phyloP scores from a whole-genome alignment of 2,113 vertebrate species.

The Siniperca knerii region DNA sequence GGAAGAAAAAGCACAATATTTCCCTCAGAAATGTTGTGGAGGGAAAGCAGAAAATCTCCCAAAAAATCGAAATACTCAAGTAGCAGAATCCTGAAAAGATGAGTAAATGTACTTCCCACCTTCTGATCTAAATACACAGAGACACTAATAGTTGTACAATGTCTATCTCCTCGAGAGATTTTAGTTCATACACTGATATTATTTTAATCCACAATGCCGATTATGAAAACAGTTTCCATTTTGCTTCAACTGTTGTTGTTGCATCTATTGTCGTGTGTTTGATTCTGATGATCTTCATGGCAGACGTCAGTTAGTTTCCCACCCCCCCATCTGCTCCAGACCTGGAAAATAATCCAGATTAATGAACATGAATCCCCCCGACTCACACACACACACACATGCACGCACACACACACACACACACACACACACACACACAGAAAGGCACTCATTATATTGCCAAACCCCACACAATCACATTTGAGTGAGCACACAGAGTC shows the following conservation, averaged over 20 bases:
- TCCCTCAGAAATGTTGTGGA: not conserved
- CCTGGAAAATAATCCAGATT: constrained; percentile 84
- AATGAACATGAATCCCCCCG: constrained; percentile 53
- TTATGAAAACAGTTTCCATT: accelerated
- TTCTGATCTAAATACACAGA: not conserved
- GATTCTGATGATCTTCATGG: constrained; percentile 27
- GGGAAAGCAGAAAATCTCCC: too few relatives aligned
- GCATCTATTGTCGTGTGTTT: constrained; percentile 19
- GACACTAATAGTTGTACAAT: too few relatives aligned
- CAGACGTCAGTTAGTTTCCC: constrained; percentile 57
- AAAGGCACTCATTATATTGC: constrained; percentile 27
- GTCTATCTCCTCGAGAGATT: not conserved
- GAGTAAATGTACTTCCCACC: not conserved
- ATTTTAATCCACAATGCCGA: not conserved
- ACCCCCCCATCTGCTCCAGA: constrained; percentile 76
- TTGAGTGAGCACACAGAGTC: constrained; percentile 37
- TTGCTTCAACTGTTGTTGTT: not conserved
- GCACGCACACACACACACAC: constrained; percentile 18
- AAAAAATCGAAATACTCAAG: not conserved
- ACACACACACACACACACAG: constrained; percentile 30
- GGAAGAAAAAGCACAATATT: not conserved
- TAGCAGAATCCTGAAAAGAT: not conserved
- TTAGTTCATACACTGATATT: not conserved
- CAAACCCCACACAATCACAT: constrained; percentile 51
- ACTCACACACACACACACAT: not conserved